Conservation (phyloP, 92 coral and sea anemone species). For the Micromussa lordhowensis region DNA sequence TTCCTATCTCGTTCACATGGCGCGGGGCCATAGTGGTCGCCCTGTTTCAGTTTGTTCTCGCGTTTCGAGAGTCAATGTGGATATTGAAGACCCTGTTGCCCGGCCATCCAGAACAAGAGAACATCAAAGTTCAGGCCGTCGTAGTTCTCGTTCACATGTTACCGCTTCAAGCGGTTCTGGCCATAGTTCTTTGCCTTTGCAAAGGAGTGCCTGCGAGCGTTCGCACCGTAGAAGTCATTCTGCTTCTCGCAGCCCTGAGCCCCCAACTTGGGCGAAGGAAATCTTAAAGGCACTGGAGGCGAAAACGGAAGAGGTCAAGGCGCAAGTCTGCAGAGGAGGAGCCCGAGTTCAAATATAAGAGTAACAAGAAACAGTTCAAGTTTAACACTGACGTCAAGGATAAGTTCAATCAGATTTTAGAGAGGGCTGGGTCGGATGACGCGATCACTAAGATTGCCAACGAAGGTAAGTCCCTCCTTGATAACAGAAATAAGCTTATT, state of each 20-base stretch:
- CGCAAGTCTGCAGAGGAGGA: slow-evolving; percentile 28
- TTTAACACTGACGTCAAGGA: slow-evolving; percentile 20
- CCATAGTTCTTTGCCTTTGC: slow-evolving; percentile 1
- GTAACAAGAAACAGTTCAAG: slow-evolving; percentile 37
- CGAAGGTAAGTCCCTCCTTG: slow-evolving; percentile 47
- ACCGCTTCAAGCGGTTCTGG: slow-evolving; percentile 28
- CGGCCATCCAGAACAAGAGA: slow-evolving; percentile 28
- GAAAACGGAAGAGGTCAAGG: slow-evolving; percentile 33
- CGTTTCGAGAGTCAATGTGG: slow-evolving; percentile 1
- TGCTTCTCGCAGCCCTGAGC: slow-evolving; percentile 25
- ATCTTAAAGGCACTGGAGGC: slow-evolving; percentile 28
- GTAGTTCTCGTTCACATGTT: slow-evolving; percentile 29
- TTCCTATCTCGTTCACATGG: slow-evolving; percentile 12
- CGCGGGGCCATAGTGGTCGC: slow-evolving; percentile 30
- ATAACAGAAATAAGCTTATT: slow-evolving; percentile 32
- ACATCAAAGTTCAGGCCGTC: slow-evolving; percentile 32
- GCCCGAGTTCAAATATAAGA: slow-evolving; percentile 35
- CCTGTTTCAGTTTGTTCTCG: slow-evolving; percentile 20
- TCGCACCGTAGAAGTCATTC: slow-evolving; percentile 27
- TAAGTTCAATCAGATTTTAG: slow-evolving; percentile 14
- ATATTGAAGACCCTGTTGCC: slow-evolving; percentile 13
- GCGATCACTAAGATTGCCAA: slow-evolving; percentile 29
- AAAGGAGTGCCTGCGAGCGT: slow-evolving; percentile 14
- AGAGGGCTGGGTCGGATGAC: slow-evolving; percentile 18
- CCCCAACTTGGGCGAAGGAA: slow-evolving; percentile 27